phyloP scores from a whole-genome alignment of 2,888 invertebrate species.

The Pelosia muscerda region DNA sequence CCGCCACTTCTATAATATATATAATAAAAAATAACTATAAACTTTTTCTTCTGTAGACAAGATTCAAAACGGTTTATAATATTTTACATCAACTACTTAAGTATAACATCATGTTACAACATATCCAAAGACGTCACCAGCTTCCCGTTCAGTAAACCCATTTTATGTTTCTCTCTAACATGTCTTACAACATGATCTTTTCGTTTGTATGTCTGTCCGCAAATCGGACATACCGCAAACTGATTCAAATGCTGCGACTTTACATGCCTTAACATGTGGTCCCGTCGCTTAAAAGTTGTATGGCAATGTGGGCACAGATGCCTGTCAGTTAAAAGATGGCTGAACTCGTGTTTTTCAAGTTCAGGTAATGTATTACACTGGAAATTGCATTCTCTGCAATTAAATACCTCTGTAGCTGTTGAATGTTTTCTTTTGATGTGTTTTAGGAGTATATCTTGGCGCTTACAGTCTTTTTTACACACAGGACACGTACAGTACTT shows the following conservation, averaged over 20 bases:
- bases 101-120: constrained; percentile 5
- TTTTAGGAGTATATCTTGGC: constrained; percentile 57
- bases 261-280: constrained; percentile 70
- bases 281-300: constrained; percentile 64
- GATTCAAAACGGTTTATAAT: not conserved
- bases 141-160: constrained; percentile 60
- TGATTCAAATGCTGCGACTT: constrained; percentile 67
- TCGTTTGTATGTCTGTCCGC: constrained; percentile 63
- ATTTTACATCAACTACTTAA: not conserved
- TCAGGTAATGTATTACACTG: constrained; percentile 48
- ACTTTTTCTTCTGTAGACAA: too few relatives aligned
- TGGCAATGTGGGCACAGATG: constrained; percentile 65
- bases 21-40: too few relatives aligned
- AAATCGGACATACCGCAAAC: constrained; percentile 61
- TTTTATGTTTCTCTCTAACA: constrained; percentile 68
- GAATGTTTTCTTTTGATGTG: constrained; percentile 64
- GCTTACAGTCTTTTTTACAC: constrained; percentile 58
- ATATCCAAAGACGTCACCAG: constrained; percentile 55
- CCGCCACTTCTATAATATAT: too few relatives aligned
- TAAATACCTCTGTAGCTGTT: constrained; percentile 42
- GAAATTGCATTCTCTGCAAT: constrained; percentile 60
- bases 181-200: constrained; percentile 70
- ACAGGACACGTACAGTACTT: constrained; percentile 59
- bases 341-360: constrained; percentile 58
- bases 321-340: constrained; percentile 52